Evolutionary conservation across 2,888 invertebrate species (phyloP), one percentile per base, ranked within the genome.

Genomic region (Cynaeus angustus): DNA sequence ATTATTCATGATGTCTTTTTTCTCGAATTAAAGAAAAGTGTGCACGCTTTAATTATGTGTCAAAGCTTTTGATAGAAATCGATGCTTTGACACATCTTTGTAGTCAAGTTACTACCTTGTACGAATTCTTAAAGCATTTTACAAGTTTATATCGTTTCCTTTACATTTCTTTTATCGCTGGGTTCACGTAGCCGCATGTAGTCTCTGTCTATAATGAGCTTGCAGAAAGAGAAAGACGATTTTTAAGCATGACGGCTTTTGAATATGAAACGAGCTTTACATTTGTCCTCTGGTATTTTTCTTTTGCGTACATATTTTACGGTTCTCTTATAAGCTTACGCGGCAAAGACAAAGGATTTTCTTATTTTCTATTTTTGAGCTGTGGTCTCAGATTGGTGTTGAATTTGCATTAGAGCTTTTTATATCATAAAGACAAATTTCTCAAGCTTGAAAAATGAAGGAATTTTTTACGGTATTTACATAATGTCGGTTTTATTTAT

Each of bases 181-280:
- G n/a, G 38, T 68, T 59, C 37, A 56, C 55, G 33, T 62, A 62
- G 52, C 62, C 50, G 33, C 33, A 41, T 37, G 59, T 9, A 48
- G 8, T 48, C 50, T 41, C 30, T 16, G 6, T 65, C 28, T 43
- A 45, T 65, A 50, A 58, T 43, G 58, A 69, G 21, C 52, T 33
- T 61, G 30, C 9, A 45, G 50, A 30, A 55, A 71, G 70, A 66
- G 68, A 68, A 66, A 67, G 59, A 52, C 55, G 55, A 50, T 68
- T 72, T 62, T 66, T 58, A 71, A 67, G 52, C 66, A 69, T 68
- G 70, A 70, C 67, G 65, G 66, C 70, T 69, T 70, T 65, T 73
- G 73, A 74, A 74, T 74, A 74, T 66, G 66, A 71, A 74, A 74
- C 73, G 68, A 72, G 72, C 68, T 70, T 66, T 67, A 72, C 71